phyloP scores from a whole-genome alignment of 2,888 invertebrate genomes.

The Stenodema calcarata region DNA sequence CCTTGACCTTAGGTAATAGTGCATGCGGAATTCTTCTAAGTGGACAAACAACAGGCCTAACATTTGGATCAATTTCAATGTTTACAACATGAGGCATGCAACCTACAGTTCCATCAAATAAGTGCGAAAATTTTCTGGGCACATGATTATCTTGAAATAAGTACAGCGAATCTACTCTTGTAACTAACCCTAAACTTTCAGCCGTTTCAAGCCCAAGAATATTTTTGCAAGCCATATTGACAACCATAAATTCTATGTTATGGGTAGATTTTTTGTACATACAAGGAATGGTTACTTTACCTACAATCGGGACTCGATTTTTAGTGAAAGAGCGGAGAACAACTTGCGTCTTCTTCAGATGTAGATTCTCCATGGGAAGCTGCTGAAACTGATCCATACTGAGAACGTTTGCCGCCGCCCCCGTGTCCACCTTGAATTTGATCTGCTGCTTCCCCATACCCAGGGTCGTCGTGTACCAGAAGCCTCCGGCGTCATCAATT shows the following conservation, averaged over 20 bases:
- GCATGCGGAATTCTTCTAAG: conserved; percentile 6
- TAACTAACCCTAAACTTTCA: not conserved
- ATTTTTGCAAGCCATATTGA: not conserved
- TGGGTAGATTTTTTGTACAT: not conserved
- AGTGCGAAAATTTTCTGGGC: not conserved
- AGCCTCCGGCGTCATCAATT: not conserved
- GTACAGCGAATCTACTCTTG: not conserved
- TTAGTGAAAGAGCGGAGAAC: conserved; percentile 15
- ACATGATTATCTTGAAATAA: not conserved
- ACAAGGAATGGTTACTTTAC: not conserved
- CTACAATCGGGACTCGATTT: conserved; percentile 5
- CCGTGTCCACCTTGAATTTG: conserved; percentile 17
- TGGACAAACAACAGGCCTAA: conserved; percentile 17
- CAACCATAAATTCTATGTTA: not conserved
- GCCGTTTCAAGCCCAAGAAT: not conserved
- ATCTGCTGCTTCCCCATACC: not conserved
- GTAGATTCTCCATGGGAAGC: not conserved
- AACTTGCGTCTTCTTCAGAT: not conserved
- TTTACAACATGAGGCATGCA: not conserved
- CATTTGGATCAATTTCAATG: not conserved
- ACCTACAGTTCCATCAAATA: conserved; percentile 39
- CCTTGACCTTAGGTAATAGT: not conserved
- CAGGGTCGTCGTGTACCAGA: not conserved
- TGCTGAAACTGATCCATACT: not conserved
- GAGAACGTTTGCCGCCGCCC: conserved; percentile 13